phyloP scores from a whole-genome alignment of 1,140 invertebrate genomes.

The Leptonema lineaticorne region DNA sequence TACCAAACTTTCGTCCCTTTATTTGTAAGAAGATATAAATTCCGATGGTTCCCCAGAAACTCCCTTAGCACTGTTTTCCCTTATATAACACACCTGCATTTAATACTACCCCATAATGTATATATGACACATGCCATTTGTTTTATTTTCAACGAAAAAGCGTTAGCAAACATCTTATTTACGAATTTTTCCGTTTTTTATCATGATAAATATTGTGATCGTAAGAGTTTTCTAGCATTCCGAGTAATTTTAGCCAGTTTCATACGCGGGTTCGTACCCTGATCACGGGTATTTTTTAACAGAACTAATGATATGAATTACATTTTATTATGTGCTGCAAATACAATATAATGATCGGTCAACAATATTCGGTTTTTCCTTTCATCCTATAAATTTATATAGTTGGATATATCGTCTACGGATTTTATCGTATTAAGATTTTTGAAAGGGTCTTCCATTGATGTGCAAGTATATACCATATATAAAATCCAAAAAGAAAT shows the following conservation, averaged over 20 bases:
- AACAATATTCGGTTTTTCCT: background rate
- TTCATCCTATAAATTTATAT: background rate
- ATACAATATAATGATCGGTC: too few species aligned
- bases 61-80: background rate
- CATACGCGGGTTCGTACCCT: too few species aligned
- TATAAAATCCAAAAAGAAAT: constrained; percentile 1
- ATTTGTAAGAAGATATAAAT: constrained; percentile 1
- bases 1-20: constrained; percentile 5
- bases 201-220: too few species aligned
- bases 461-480: background rate
- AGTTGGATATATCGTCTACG: background rate
- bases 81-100: background rate
- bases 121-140: background rate
- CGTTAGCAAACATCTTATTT: too few species aligned
- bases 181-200: too few species aligned
- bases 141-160: background rate
- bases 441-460: background rate
- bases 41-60: background rate
- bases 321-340: too few species aligned
- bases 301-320: too few species aligned
- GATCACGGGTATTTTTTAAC: too few species aligned
- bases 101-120: background rate
- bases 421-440: constrained; percentile 2
- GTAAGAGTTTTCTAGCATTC: too few species aligned
- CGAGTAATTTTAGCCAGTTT: too few species aligned